Conservation (phyloP, 2,797 vertebrate species). For the Acrossocheilus fasciatus region DNA sequence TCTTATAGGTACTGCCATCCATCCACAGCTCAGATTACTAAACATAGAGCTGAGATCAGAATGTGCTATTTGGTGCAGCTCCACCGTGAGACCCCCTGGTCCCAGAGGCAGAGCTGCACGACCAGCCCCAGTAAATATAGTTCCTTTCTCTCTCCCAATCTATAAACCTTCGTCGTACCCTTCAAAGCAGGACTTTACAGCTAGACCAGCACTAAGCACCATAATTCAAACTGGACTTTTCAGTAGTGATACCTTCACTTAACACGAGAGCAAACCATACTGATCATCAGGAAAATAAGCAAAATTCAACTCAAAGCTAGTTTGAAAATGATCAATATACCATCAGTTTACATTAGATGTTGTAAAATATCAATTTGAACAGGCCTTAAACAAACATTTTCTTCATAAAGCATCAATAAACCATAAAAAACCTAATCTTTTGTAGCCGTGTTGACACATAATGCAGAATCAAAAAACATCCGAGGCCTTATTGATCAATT, state of each 20-base stretch:
- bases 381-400: not conserved
- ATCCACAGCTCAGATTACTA: slow-evolving; percentile 15
- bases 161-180: not conserved
- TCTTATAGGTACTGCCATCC: not conserved
- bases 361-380: not conserved
- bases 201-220: not conserved
- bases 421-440: not conserved
- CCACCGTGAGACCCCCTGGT: not conserved
- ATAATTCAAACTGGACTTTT: not conserved
- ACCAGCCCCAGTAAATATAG: not conserved
- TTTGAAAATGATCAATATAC: not conserved
- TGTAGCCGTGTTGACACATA: not conserved
- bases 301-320: not conserved
- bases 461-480: slow-evolving; percentile 20
- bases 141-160: not conserved
- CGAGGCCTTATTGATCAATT: slow-evolving; percentile 12
- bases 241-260: not conserved
- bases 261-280: not conserved
- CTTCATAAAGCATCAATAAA: slow-evolving; percentile 9
- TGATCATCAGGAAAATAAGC: not conserved
- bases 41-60: slow-evolving; percentile 26
- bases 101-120: not conserved
- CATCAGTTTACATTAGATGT: not conserved
- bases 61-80: slow-evolving; percentile 29
- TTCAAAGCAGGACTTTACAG: not conserved